These are phyloP conservation scores for Labroides dimidiatus DNA, from an alignment of 2,797 vertebrate species.

Conservation along the genomic window DNA sequence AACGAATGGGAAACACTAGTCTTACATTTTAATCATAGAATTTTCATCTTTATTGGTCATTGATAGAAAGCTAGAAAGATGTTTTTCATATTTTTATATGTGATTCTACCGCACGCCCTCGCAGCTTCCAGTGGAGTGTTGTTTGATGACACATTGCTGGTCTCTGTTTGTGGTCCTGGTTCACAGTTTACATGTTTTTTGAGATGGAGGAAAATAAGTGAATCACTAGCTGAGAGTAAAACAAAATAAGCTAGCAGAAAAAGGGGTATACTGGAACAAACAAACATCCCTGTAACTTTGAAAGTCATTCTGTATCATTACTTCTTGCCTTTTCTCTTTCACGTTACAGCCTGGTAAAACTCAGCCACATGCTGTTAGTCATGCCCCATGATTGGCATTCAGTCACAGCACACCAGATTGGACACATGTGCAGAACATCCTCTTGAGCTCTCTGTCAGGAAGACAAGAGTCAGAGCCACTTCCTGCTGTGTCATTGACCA, in stretches of 20 bases:
- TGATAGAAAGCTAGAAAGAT: no score
- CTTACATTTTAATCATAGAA: no score
- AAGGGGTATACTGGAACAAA: background rate
- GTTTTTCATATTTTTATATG: no score
- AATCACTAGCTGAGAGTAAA: background rate
- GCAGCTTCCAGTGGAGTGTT: background rate
- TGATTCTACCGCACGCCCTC: background rate
- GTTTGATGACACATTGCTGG: background rate
- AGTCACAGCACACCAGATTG: slow-evolving; percentile 50
- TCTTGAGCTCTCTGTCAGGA: slow-evolving; percentile 73
- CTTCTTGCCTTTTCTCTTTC: slow-evolving; percentile 1
- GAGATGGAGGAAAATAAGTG: background rate
- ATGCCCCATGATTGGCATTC: slow-evolving; percentile 49
- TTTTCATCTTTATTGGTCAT: no score
- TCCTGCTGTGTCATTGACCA: slow-evolving; percentile 80
- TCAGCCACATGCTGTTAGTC: slow-evolving; percentile 47
- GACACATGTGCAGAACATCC: slow-evolving; percentile 63
- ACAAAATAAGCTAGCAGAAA: background rate
- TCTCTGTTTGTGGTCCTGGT: background rate
- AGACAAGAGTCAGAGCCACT: slow-evolving; percentile 72
- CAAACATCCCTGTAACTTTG: background rate
- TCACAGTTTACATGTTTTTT: background rate
- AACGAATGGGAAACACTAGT: no score
- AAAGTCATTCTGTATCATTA: background rate
- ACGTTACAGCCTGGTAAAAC: slow-evolving; percentile 30